These are phyloP conservation scores for Elysia chlorotica DNA, from an alignment of 1,140 invertebrate genomes.

Conservation along the genomic window DNA sequence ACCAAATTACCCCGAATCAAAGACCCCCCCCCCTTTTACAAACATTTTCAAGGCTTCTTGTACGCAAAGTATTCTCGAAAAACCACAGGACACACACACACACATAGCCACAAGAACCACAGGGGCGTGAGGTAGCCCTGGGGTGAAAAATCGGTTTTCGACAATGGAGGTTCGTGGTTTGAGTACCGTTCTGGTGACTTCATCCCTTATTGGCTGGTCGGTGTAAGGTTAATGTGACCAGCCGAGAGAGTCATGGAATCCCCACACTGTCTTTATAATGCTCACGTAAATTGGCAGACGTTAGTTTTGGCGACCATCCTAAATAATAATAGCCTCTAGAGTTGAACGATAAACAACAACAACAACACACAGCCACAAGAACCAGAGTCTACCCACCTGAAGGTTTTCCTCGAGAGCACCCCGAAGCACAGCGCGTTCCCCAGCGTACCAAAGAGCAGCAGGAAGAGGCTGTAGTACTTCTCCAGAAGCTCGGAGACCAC, in stretches of 20 bases:
- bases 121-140: too few species aligned
- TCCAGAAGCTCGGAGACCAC: neutral
- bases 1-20: too few species aligned
- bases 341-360: neutral
- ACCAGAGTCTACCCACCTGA: constrained; percentile 8
- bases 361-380: neutral
- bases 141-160: too few species aligned
- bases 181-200: too few species aligned
- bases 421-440: constrained; percentile 6
- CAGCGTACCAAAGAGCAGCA: constrained; percentile 9
- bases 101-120: too few species aligned
- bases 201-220: neutral
- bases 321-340: neutral
- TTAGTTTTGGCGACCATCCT: neutral
- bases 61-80: too few species aligned
- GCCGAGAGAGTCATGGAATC: neutral
- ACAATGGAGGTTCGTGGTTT: too few species aligned
- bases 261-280: too few species aligned
- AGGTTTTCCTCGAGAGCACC: constrained; percentile 12
- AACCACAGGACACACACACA: too few species aligned
- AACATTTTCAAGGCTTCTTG: too few species aligned
- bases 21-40: too few species aligned
- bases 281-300: neutral
- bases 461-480: neutral
- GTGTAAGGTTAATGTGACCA: neutral